phyloP scores from a whole-genome alignment of 2,797 vertebrate genomes.

The Coccyzus lansbergi region DNA sequence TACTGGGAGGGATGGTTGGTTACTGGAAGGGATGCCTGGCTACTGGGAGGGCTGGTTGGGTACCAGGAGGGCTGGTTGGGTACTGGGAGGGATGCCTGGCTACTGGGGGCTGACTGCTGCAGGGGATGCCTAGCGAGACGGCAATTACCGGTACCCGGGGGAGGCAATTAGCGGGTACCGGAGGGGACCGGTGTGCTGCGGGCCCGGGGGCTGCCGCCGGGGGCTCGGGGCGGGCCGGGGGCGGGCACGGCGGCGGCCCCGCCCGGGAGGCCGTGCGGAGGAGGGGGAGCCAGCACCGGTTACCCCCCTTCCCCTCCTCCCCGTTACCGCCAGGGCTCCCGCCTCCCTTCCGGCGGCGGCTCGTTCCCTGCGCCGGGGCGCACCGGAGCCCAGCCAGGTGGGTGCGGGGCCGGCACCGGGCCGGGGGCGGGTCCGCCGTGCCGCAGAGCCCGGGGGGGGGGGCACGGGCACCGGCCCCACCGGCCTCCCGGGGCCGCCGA shows the following conservation, averaged over 20 bases:
- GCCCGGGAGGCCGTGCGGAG: slow-evolving; percentile 20
- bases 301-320: background rate
- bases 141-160: background rate
- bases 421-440: background rate
- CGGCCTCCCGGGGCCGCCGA: slow-evolving; percentile 50
- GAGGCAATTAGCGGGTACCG: background rate
- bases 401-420: slow-evolving; percentile 20
- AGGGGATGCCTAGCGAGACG: no score
- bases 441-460: slow-evolving; percentile 21
- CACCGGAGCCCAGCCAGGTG: slow-evolving; percentile 29
- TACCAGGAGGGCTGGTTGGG: no score
- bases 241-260: slow-evolving; percentile 16
- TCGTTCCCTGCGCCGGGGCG: slow-evolving; percentile 35
- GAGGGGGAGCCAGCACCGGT: slow-evolving; percentile 36
- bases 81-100: no score
- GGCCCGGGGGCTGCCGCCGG: background rate
- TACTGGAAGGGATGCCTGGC: no score
- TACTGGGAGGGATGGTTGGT: no score
- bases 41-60: no score
- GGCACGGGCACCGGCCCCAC: background rate
- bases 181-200: background rate
- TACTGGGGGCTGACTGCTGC: no score
- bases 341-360: slow-evolving; percentile 50
- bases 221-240: slow-evolving; percentile 25
- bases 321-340: slow-evolving; percentile 13